A percentile compares a stretch with the other conserved stretches of the same genome.
Evolutionary conservation across 1,140 invertebrate genomes (phyloP).

Genomic region (Drosophila kikkawai): DNA sequence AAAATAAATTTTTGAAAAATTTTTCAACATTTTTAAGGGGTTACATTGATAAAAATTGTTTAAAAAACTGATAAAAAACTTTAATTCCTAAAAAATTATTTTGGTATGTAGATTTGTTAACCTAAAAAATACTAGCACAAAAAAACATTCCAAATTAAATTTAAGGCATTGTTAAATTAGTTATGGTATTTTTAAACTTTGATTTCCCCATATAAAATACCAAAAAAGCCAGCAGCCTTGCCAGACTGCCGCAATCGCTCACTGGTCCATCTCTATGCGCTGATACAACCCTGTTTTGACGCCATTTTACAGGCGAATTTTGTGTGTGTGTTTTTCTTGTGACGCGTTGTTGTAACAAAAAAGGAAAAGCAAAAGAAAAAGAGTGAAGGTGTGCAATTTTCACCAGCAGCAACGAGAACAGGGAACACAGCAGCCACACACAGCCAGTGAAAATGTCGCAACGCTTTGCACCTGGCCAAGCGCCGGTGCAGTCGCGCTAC

Average conservation of each 20-base stretch:
- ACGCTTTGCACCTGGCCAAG: slow-evolving; percentile 82
- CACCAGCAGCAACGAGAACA: not conserved
- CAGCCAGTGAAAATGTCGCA: slow-evolving; percentile 70
- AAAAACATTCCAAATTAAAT: too few species aligned
- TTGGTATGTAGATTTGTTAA: too few species aligned
- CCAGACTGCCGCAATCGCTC: not conserved
- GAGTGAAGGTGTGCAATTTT: slow-evolving; percentile 7
- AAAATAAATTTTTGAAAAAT: too few species aligned
- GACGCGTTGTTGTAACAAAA: slow-evolving; percentile 68
- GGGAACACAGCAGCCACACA: slow-evolving; percentile 2
- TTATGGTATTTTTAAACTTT: not conserved
- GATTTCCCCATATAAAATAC: not conserved
- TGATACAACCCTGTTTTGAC: slow-evolving; percentile 60
- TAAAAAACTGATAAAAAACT: too few species aligned
- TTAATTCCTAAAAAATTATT: too few species aligned
- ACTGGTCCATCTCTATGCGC: slow-evolving; percentile 7
- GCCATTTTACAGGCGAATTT: slow-evolving; percentile 68
- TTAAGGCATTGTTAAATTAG: not conserved
- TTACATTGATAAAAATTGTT: too few species aligned
- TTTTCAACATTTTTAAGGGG: not conserved
- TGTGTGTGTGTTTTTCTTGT: slow-evolving; percentile 51
- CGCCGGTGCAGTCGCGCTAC: slow-evolving; percentile 80
- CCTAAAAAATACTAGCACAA: too few species aligned
- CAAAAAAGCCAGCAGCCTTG: not conserved
- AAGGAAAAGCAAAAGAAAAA: slow-evolving; percentile 5